Base-by-base conservation (phyloP, 2,797 vertebrate species). In the Sarcoramphus papa region DNA sequence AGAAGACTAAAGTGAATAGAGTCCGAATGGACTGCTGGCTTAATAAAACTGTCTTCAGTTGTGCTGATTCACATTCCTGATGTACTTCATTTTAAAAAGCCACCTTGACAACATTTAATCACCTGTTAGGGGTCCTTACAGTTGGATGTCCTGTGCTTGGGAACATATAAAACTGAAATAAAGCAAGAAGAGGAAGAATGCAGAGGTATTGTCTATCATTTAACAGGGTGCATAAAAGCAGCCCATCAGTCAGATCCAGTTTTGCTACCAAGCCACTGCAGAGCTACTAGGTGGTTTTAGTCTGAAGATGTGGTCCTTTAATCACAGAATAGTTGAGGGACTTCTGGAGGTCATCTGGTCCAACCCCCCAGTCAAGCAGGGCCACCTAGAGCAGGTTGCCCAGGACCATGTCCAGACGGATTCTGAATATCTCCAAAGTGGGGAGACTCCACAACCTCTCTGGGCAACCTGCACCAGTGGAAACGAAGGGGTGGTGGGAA, bases 331-430 rank as follows among this genome's bases (percentile, higher is more conserved):
- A 51, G 28, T 0, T 45, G 41, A 69, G 12, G 11, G 31, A 70
- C 22, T 37, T 54, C 21, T 41, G 15, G 40, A 69, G 24, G 35
- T 48, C 41, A 68, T 11, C 14, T 35, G 27, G 28, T 64, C 67
- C 60, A 78, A 48, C 2, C 1, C 10, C 21, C 33, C n/a, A 24
- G 40, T 84, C 40, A 69, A 19, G 2, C 35, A 85, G 31, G 31
- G n/a, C 4, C 25, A 65, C 8, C 54, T 56, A 70, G 2, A 80
- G 21, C 24, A 12, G 10, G 45, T 3, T 73, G 25, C 22, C 53
- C 30, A 21, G 7, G 16, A 79, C 13, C 2, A 1, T 4, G 6
- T 48, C 37, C n/a, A 57, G 72, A 41, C 0, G 0, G 7, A 17
- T 54, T 79, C 0, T 56, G 9, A 47, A 0, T 22, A 88, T 47